Base-by-base conservation (phyloP, 2,888 invertebrate genomes). In the Lasioglossum figueresi region DNA sequence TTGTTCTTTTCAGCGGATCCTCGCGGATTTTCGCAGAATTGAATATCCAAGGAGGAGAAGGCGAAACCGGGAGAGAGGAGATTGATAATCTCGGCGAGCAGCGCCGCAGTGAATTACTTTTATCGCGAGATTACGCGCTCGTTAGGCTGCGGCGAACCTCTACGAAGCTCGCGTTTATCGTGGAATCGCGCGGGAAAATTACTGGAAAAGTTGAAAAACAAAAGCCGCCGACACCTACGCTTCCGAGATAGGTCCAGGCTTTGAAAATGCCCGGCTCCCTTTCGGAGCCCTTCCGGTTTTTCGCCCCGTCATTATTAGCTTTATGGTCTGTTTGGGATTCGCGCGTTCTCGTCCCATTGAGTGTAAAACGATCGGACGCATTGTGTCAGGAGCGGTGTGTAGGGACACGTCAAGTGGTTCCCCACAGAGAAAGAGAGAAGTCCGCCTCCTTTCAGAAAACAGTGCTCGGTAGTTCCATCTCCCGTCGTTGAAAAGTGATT, bases 391-490 rank as follows among this genome's bases (percentile, higher is more conserved):
- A 82, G 88, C 84, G 83, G 87, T 86, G 87, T 73, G 91, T 91
- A 91, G 92, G 91, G 90, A 91, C 91, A 91, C 93, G 93, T 94
- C 94, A 94, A 94, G 94, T 94, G 94, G 93, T 93, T 91, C 93
- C 94, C 94, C 93, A 93, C 93, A 90, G 93, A 86, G 68, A 43
- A 19, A 40, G 27, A 43, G 52, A 43, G 93, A 87, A 91, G 91
- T 88, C 90, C 92, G 88, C 93, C 93, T 93, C 93, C 94, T 93
- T 93, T 94, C 93, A 94, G 89, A 87, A 89, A 90, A 89, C 89
- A 84, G 86, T 86, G 84, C 89, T 88, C 91, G 88, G 87, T 86
- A 89, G 88, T 82, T 88, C 84, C 87, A 84, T 86, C 88, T 85
- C 79, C 81, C 84, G 83, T 89, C 89, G 87, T 89, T 88, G 85